A percentile compares a stretch with the other conserved stretches of the same genome.
phyloP scores from a whole-genome alignment of 2,888 invertebrate species.

The Venusia cambrica region DNA sequence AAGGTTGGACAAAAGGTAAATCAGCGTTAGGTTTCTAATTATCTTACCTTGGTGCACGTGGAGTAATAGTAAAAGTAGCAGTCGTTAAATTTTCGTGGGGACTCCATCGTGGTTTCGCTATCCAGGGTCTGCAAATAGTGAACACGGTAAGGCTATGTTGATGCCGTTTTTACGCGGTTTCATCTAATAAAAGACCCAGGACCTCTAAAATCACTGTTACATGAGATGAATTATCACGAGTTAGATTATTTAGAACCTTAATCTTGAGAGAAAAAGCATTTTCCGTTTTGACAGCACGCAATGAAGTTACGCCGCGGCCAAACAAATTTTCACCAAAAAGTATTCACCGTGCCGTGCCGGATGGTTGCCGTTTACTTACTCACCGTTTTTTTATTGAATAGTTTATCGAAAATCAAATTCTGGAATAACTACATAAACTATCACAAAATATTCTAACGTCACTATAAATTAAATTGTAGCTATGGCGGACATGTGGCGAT shows the following conservation, averaged over 20 bases:
- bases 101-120: conserved; percentile 81
- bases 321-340: conserved; percentile 56
- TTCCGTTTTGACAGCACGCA: conserved; percentile 67
- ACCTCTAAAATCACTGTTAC: conserved; percentile 5
- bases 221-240: conserved; percentile 7
- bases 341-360: conserved; percentile 39
- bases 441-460: conserved; percentile 75
- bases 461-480: conserved; percentile 72
- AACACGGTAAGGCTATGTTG: conserved; percentile 28
- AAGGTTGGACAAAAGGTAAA: conserved; percentile 7
- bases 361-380: conserved; percentile 46
- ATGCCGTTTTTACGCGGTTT: conserved; percentile 29
- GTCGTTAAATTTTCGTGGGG: conserved; percentile 89
- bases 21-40: conserved; percentile 13
- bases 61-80: conserved; percentile 95
- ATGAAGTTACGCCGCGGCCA: conserved; percentile 61
- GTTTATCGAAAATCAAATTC: conserved; percentile 67
- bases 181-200: not conserved
- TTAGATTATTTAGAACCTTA: conserved; percentile 35
- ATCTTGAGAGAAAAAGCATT: conserved; percentile 50
- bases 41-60: conserved; percentile 89
- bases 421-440: conserved; percentile 62
- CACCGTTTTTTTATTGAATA: conserved; percentile 53
- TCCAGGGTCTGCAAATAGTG: conserved; percentile 62
- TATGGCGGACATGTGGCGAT: conserved; percentile 79